Evolutionary conservation across 2,797 vertebrate species (phyloP).

Genomic region (Coracias cyanogaster): DNA sequence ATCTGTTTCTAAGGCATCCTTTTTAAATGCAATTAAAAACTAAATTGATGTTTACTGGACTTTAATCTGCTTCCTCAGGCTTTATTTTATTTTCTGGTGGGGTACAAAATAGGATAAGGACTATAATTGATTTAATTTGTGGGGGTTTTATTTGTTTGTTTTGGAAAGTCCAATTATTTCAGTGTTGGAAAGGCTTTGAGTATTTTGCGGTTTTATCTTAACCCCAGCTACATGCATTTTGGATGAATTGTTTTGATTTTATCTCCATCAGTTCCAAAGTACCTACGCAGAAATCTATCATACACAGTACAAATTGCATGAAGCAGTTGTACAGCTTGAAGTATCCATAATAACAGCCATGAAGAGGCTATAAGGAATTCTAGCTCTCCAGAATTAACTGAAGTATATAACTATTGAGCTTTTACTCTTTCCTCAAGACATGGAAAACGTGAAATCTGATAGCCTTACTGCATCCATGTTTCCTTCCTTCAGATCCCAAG

Average conservation of each 20-base stretch:
- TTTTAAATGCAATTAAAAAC: conserved; percentile 56
- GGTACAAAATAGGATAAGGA: neutral
- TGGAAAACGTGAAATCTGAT: neutral
- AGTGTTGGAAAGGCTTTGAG: neutral
- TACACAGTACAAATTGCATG: neutral
- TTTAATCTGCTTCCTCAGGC: conserved; percentile 21
- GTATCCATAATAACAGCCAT: neutral
- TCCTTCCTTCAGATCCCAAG: neutral
- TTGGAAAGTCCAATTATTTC: conserved; percentile 5
- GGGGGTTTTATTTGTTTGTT: neutral
- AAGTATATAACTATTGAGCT: neutral
- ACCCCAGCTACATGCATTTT: neutral
- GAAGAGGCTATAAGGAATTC: neutral
- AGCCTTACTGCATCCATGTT: neutral
- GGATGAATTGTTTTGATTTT: neutral
- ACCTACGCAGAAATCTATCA: accelerated
- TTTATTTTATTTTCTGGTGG: neutral
- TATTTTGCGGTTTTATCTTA: neutral
- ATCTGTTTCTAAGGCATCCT: conserved; percentile 53
- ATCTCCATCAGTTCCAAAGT: neutral
- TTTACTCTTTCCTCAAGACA: neutral
- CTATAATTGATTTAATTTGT: conserved; percentile 25
- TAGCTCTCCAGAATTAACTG: neutral
- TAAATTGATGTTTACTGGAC: conserved; percentile 45
- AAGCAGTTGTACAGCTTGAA: neutral